Conservation (phyloP, 2,888 invertebrate genomes). For the Ceriagrion tenellum region DNA sequence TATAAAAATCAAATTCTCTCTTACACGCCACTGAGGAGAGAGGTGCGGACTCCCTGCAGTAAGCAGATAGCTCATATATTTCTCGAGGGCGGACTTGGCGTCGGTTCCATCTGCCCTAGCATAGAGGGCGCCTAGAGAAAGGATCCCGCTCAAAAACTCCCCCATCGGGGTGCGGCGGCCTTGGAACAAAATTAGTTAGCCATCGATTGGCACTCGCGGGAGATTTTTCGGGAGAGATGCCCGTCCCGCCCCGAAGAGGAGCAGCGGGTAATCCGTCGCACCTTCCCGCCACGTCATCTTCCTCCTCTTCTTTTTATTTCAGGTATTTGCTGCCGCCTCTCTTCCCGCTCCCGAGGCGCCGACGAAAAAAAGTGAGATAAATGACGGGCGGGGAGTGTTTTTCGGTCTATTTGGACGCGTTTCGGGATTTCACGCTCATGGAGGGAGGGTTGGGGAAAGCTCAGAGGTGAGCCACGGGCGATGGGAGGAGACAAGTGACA, state of each 20-base stretch:
- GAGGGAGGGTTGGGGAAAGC: too few relatives aligned
- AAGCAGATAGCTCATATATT: background rate
- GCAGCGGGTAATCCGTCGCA: background rate
- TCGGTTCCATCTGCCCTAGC: background rate
- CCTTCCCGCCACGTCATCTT: background rate
- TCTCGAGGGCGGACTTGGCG: background rate
- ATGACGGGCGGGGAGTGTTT: conserved; percentile 40
- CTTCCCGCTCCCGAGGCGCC: background rate
- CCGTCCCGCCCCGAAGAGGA: background rate
- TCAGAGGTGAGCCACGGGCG: background rate
- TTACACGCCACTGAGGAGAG: too few relatives aligned
- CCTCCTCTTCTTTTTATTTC: background rate
- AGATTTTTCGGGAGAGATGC: background rate
- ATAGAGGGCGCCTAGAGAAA: background rate
- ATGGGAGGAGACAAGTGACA: conserved; percentile 1
- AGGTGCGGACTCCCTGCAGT: background rate
- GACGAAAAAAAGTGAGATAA: conserved; percentile 37
- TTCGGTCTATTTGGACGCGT: conserved; percentile 40
- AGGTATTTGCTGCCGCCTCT: background rate
- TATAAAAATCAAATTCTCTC: too few relatives aligned
- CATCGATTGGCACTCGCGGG: background rate
- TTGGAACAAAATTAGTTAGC: conserved; percentile 21
- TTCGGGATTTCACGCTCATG: background rate
- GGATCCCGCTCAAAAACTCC: background rate
- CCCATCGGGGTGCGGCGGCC: background rate